These are phyloP conservation scores for Schizaphis graminum DNA, from an alignment of 2,888 invertebrate species.

Conservation along the genomic window DNA sequence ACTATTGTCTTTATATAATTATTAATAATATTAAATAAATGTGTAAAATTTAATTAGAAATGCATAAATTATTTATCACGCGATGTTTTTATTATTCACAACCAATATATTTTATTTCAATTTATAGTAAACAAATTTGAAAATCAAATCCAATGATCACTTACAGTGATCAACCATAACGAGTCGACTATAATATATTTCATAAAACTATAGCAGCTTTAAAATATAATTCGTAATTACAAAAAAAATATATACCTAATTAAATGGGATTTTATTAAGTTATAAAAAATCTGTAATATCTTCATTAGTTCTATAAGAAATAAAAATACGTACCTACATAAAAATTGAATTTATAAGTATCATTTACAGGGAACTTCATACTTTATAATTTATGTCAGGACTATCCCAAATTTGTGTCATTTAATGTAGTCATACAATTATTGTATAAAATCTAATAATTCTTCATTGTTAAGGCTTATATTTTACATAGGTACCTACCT, in stretches of 20 bases:
- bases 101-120: neutral
- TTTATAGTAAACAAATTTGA: neutral
- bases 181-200: neutral
- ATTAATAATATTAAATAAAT: neutral
- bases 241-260: neutral
- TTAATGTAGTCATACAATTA: neutral
- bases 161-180: neutral
- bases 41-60: neutral
- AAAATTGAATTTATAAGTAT: neutral
- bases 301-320: neutral
- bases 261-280: neutral
- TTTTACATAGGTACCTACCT: too few relatives aligned
- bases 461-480: neutral
- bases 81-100: neutral
- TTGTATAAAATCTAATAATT: neutral
- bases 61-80: neutral
- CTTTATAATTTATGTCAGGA: neutral
- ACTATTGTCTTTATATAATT: neutral
- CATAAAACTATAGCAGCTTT: neutral
- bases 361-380: neutral
- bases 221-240: neutral
- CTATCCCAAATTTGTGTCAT: neutral
- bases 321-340: neutral
- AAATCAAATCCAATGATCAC: neutral
- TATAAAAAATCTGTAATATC: neutral